phyloP scores from a whole-genome alignment of 2,797 vertebrate genomes.

The Arrhamphus sclerolepis region DNA sequence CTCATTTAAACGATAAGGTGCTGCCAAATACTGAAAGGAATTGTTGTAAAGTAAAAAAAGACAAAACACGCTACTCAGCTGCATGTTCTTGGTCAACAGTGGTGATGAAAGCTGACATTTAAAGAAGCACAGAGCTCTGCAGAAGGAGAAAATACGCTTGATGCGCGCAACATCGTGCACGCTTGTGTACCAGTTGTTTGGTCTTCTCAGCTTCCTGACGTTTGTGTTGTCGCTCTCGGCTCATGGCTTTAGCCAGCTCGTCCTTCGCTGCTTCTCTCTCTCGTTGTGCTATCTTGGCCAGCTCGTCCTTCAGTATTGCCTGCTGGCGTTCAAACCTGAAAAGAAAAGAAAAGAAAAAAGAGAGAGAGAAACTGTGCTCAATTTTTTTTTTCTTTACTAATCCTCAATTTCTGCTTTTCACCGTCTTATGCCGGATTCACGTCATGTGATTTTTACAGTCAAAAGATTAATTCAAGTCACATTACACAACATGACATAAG shows the following conservation, averaged over 20 bases:
- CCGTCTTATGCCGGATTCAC: too few relatives aligned
- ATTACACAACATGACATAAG: too few relatives aligned
- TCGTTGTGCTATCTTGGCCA: conserved; percentile 77
- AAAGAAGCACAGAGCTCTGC: neutral
- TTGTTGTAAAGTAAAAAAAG: too few relatives aligned
- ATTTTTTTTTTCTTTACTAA: too few relatives aligned
- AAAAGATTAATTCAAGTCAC: too few relatives aligned
- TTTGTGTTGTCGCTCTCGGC: conserved; percentile 57
- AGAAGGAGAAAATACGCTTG: neutral
- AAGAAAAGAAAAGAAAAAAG: neutral
- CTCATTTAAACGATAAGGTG: too few relatives aligned
- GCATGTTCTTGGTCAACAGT: too few relatives aligned
- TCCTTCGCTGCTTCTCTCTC: conserved; percentile 81
- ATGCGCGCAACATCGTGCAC: neutral
- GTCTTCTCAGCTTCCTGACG: conserved; percentile 77
- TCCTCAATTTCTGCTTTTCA: too few relatives aligned
- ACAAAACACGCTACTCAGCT: too few relatives aligned
- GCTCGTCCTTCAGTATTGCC: conserved; percentile 82
- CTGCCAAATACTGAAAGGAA: too few relatives aligned
- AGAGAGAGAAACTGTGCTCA: too few relatives aligned
- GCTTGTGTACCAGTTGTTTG: conserved; percentile 77
- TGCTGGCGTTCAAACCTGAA: conserved; percentile 86
- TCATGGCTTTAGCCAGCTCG: conserved; percentile 66
- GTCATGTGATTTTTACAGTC: too few relatives aligned
- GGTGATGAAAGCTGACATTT: neutral